These are phyloP conservation scores for Tipula unca DNA, from an alignment of 2,888 invertebrate genomes.

Conservation along the genomic window DNA sequence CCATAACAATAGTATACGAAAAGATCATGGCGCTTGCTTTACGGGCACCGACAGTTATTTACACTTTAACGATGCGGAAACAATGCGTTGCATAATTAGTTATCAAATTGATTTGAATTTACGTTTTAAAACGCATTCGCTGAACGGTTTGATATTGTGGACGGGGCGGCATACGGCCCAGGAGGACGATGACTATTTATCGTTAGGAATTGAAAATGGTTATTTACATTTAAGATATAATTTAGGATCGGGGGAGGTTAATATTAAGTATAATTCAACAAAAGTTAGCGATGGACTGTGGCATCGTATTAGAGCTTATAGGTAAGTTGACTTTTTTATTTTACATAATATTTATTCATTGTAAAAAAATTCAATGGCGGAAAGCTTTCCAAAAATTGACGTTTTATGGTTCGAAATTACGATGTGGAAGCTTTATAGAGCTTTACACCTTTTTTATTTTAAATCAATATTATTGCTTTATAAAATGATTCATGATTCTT, in stretches of 20 bases:
- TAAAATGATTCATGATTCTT: too few species aligned
- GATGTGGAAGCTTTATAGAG: too few species aligned
- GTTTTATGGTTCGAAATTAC: too few species aligned
- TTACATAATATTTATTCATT: too few species aligned
- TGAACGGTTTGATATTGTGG: conserved; percentile 75
- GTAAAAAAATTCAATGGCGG: too few species aligned
- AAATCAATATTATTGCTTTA: too few species aligned
- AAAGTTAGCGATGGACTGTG: conserved; percentile 80
- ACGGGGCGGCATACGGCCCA: conserved; percentile 60
- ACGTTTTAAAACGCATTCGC: conserved; percentile 64
- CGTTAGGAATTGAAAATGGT: conserved; percentile 75
- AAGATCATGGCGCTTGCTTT: conserved; percentile 59
- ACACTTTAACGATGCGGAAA: conserved; percentile 77
- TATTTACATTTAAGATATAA: conserved; percentile 60
- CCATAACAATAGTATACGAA: conserved; percentile 23
- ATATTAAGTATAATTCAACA: conserved; percentile 74
- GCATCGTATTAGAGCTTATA: conserved; percentile 67
- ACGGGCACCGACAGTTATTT: conserved; percentile 77
- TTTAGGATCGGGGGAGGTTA: conserved; percentile 78
- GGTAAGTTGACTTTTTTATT: conserved; percentile 44
- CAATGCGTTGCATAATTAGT: conserved; percentile 75
- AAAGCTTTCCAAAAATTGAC: too few species aligned
- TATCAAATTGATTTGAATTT: conserved; percentile 83
- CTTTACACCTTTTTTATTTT: too few species aligned
- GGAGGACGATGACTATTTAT: conserved; percentile 66